These are phyloP conservation scores for Steinernema khuongi DNA, from an alignment of 1,140 invertebrate genomes.

Conservation along the genomic window DNA sequence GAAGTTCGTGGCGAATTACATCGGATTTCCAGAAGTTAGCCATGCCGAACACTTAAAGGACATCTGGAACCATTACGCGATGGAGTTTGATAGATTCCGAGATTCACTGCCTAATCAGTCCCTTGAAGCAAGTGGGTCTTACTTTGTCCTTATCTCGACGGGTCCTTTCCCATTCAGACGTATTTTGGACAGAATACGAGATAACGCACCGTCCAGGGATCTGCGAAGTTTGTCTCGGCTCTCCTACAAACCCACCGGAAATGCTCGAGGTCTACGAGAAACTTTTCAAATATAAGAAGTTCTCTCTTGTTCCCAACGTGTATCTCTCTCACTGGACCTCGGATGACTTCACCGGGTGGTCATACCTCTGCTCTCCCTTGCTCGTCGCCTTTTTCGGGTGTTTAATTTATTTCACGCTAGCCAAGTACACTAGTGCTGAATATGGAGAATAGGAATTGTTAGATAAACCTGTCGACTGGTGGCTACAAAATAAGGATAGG, in stretches of 20 bases:
- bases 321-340: background rate
- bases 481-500: too few species aligned
- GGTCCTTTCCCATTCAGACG: background rate
- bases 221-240: background rate
- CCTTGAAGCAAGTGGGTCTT: background rate
- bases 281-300: background rate
- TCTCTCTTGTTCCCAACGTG: background rate
- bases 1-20: background rate
- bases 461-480: too few species aligned
- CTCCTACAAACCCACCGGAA: background rate
- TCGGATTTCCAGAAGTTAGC: background rate
- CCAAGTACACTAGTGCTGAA: background rate
- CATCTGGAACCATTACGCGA: background rate
- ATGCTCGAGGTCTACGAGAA: background rate
- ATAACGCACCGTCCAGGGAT: background rate
- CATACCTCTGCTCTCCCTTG: background rate
- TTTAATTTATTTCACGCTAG: background rate
- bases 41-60: background rate
- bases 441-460: too few species aligned
- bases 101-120: background rate
- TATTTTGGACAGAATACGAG: background rate
- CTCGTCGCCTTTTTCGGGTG: background rate
- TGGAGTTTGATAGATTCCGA: background rate
- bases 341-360: background rate
- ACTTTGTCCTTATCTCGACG: too few species aligned